Evolutionary conservation across 1,140 invertebrate species (phyloP), one percentile per base, ranked within the genome.

Genomic region (Papilio polytes): DNA sequence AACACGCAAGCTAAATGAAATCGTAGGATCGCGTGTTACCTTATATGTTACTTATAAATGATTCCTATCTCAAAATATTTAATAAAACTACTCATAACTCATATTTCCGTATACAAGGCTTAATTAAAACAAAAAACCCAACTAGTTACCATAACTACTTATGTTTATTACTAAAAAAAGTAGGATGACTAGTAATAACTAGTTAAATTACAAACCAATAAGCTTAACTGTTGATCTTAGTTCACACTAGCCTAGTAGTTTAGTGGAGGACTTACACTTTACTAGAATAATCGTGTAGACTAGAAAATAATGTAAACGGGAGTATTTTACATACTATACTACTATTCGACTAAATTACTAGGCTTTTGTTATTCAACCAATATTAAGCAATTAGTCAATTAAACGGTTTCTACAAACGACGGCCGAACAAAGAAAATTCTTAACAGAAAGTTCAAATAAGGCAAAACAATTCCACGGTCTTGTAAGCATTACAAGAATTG

Each of bases 321-420:
- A 41, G 6, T 41, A 41, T 41, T 41, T 41, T 41, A 41, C 7
- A 0, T 41, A 41, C 36, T 0, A 41, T 8, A 41, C 4, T 0
- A 12, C 1, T 13, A 3, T 0, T 63, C 20, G 20, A 63, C 10
- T 63, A 1, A 63, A 63, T 10, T 63, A 70, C 1, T 31, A 6
- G 31, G 1, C 6, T 70, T 15, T 70, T 4, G 13, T 31, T 13
- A 31, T 70, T 15, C 12, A 70, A 31, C 10, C 26, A 6, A 70
- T 70, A 70, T 70, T 70, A 31, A 70, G 63, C 63, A 70, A 70
- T 70, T 70, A 70, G 26, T 18, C 63, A 70, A 70, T 70, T 70
- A 70, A 70, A 70, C 4, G 1, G 22, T 70, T 70, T 36, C 63
- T 31, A 26, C 20, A 63, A 63, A 36, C 63, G 63, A 70, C 63